Evolutionary conservation across 2,113 vertebrate genomes (phyloP).

Genomic region (Clupea harengus): DNA sequence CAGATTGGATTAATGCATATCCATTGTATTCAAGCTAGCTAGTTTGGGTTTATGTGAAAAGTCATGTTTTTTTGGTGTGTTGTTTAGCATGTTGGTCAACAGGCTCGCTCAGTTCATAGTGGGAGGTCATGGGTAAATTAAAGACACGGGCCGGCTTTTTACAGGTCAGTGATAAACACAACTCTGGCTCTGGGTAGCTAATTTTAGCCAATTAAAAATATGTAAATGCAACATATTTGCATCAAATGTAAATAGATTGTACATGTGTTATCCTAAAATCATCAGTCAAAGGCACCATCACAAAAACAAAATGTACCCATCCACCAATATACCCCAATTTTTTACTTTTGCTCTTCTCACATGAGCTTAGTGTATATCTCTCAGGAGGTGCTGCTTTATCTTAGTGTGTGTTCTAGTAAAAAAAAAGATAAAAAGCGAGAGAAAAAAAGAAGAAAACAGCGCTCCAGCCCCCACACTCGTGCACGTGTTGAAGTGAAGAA

Average conservation of each 20-base stretch:
- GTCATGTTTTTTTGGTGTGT: too few relatives aligned
- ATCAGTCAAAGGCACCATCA: neutral
- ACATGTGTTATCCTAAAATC: neutral
- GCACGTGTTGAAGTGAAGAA: conserved; percentile 31
- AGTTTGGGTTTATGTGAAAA: neutral
- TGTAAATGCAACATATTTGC: neutral
- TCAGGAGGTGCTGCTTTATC: neutral
- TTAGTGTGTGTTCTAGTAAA: neutral
- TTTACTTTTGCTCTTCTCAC: neutral
- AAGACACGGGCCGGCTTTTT: too few relatives aligned
- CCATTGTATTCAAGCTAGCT: neutral
- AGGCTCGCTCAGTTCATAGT: too few relatives aligned
- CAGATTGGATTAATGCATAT: neutral
- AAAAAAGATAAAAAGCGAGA: neutral
- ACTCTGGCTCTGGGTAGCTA: too few relatives aligned
- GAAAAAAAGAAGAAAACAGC: conserved; percentile 21
- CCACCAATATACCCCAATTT: neutral
- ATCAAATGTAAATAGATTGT: neutral
- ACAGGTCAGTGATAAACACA: too few relatives aligned
- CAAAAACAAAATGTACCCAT: too few relatives aligned
- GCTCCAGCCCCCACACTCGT: conserved; percentile 18
- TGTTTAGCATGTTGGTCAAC: too few relatives aligned
- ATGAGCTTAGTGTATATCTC: neutral
- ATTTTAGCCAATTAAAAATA: neutral
- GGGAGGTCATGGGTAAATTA: too few relatives aligned